These are phyloP conservation scores for Chrysomela aeneicollis DNA, from an alignment of 2,888 invertebrate genomes.

Conservation along the genomic window DNA sequence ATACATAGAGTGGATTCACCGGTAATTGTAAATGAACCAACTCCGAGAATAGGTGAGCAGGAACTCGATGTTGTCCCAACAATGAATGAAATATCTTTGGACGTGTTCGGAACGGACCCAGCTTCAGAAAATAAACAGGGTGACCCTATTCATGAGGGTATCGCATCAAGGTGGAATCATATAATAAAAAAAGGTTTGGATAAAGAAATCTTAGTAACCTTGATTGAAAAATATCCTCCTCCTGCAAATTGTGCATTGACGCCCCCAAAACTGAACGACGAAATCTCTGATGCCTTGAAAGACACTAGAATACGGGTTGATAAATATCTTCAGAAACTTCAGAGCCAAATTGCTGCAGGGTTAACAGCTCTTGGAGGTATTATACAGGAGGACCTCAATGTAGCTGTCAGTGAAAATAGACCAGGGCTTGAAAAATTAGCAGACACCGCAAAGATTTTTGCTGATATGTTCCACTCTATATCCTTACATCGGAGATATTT, in stretches of 20 bases:
- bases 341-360: too few species aligned
- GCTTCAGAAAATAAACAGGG: slow-evolving; percentile 1
- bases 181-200: slow-evolving; percentile 4
- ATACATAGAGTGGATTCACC: too few species aligned
- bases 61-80: not conserved
- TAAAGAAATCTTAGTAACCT: not conserved
- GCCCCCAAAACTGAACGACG: too few species aligned
- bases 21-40: too few species aligned
- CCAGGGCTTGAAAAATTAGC: too few species aligned
- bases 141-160: not conserved
- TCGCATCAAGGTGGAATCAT: slow-evolving; percentile 3
- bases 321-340: too few species aligned
- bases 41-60: not conserved
- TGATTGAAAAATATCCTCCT: not conserved
- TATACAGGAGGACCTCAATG: too few species aligned
- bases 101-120: slow-evolving; percentile 2
- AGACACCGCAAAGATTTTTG: too few species aligned
- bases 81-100: too few species aligned
- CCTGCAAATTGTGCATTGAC: slow-evolving; percentile 4
- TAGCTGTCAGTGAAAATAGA: not conserved
- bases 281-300: too few species aligned
- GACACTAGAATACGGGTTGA: too few species aligned
- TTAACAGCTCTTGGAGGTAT: slow-evolving; percentile 5
- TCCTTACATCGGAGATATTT: not conserved
- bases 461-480: too few species aligned